phyloP scores from a whole-genome alignment of 2,113 vertebrate species.

The Aegotheles bennettii region DNA sequence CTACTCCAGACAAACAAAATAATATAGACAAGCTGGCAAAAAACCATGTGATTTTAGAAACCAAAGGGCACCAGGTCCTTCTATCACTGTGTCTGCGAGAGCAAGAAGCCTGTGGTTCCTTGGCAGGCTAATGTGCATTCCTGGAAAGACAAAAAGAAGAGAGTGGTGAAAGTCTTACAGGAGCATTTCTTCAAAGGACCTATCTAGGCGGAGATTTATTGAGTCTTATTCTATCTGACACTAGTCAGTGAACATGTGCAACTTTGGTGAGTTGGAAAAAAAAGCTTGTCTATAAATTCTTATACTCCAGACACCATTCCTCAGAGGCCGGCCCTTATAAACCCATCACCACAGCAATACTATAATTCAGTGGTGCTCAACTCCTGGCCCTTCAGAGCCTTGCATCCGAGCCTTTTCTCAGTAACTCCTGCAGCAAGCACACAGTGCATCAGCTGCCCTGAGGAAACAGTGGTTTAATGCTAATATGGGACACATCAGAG shows the following conservation, averaged over 20 bases:
- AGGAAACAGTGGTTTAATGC: neutral
- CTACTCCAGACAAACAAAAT: neutral
- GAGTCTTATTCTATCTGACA: conserved; percentile 47
- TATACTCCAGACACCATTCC: conserved; percentile 29
- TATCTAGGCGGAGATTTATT: conserved; percentile 39
- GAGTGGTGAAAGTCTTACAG: neutral
- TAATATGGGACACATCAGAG: neutral
- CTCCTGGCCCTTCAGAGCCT: neutral
- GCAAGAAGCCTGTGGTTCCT: neutral
- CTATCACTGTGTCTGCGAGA: neutral
- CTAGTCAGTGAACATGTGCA: conserved; percentile 39
- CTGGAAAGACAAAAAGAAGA: neutral
- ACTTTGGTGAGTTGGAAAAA: conserved; percentile 4
- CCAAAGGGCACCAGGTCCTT: neutral
- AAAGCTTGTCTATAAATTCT: conserved; percentile 50
- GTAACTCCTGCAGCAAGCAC: neutral
- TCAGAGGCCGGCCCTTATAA: conserved; percentile 54
- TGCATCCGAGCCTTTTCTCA: neutral
- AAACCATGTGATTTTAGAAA: neutral
- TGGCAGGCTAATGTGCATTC: neutral
- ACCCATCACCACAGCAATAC: conserved; percentile 35
- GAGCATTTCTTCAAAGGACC: conserved; percentile 37
- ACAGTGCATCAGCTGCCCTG: neutral
- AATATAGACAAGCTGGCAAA: neutral
- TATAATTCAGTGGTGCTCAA: conserved; percentile 29